These are phyloP conservation scores for Reticulitermes lucifugus DNA, from an alignment of 2,888 invertebrate species.

Conservation along the genomic window DNA sequence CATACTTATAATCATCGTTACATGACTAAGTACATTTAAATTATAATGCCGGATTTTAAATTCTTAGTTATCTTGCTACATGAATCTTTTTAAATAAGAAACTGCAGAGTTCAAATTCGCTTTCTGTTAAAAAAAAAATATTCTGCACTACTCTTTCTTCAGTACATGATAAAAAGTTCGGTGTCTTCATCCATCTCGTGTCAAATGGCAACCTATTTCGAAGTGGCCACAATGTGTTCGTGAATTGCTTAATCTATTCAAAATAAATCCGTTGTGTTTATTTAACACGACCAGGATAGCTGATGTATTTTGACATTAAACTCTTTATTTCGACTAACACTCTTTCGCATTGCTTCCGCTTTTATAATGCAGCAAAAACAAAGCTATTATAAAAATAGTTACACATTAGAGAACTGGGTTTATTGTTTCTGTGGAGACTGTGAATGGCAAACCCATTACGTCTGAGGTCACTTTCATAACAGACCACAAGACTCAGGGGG, in stretches of 20 bases:
- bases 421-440: not conserved
- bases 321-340: not conserved
- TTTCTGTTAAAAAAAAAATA: not conserved
- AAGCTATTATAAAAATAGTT: conserved; percentile 10
- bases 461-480: not conserved
- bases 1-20: too few species aligned
- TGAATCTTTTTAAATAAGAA: too few species aligned
- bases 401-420: not conserved
- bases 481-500: not conserved
- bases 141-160: not conserved
- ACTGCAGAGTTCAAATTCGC: too few species aligned
- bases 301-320: not conserved
- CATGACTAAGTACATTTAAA: too few species aligned
- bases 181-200: not conserved
- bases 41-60: too few species aligned
- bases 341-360: not conserved
- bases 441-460: conserved; percentile 27
- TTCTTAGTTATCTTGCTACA: too few species aligned
- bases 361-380: not conserved
- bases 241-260: conserved; percentile 12
- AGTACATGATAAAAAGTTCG: not conserved
- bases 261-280: conserved; percentile 32
- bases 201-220: conserved; percentile 5
- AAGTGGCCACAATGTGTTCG: not conserved
- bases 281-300: conserved; percentile 8